These are phyloP conservation scores for Bombycilla garrulus DNA, from an alignment of 2,113 vertebrate species.

Conservation along the genomic window DNA sequence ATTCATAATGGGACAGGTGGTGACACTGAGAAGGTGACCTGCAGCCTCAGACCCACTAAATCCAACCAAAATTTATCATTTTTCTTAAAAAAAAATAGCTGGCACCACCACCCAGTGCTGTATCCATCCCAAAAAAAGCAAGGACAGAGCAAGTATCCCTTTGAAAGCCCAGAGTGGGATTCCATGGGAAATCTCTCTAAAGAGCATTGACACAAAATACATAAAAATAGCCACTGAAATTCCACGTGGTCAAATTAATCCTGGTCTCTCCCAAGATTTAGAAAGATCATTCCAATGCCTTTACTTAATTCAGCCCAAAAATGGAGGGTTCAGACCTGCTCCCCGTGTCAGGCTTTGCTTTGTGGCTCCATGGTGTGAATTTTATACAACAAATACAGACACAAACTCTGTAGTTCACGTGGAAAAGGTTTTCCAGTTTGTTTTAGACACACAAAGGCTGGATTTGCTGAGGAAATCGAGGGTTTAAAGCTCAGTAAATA, in stretches of 20 bases:
- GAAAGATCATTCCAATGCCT: background rate
- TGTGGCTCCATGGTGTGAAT: background rate
- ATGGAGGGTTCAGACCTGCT: rapidly evolving
- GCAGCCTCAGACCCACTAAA: background rate
- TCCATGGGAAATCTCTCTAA: background rate
- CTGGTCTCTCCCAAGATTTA: background rate
- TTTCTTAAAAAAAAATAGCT: background rate
- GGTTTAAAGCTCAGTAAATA: slow-evolving; percentile 8
- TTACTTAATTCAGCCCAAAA: background rate
- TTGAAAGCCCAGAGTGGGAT: background rate
- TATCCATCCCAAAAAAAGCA: rapidly evolving
- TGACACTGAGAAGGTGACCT: background rate
- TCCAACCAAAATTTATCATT: background rate
- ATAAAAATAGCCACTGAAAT: background rate
- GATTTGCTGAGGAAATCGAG: background rate
- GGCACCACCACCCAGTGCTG: too few relatives aligned
- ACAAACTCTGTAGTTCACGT: rapidly evolving
- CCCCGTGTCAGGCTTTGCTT: background rate
- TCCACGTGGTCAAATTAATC: background rate
- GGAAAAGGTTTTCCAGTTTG: background rate
- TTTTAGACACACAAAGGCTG: background rate
- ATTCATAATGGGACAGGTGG: background rate
- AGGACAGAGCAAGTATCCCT: background rate
- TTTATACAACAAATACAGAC: background rate
- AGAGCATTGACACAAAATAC: background rate